These are phyloP conservation scores for Gallinago stenura DNA, from an alignment of 2,797 vertebrate genomes.

Conservation along the genomic window DNA sequence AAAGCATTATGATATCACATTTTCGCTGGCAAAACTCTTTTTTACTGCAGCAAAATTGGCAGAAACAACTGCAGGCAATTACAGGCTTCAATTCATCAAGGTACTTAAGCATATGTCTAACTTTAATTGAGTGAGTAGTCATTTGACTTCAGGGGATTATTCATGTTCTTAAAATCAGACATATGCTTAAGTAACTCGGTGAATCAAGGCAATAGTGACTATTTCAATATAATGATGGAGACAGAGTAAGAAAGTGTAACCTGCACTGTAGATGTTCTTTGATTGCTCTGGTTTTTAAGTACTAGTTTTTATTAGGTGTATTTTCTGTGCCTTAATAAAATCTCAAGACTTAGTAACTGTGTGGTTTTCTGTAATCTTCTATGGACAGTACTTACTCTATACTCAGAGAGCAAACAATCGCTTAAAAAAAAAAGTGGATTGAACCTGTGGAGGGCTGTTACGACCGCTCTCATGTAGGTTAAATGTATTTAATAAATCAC, in stretches of 20 bases:
- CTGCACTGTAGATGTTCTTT: not conserved
- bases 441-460: not conserved
- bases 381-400: not conserved
- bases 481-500: conserved; percentile 27
- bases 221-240: not conserved
- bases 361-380: not conserved
- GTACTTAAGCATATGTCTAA: conserved; percentile 43
- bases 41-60: conserved; percentile 39
- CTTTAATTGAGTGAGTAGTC: conserved; percentile 51
- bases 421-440: not conserved
- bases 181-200: conserved; percentile 25
- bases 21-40: conserved; percentile 25
- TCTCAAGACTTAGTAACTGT: not conserved
- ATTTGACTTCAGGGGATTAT: conserved; percentile 46
- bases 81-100: conserved; percentile 37
- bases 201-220: not conserved
- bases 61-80: conserved; percentile 60
- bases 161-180: conserved; percentile 28
- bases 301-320: not conserved
- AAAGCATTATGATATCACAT: not conserved
- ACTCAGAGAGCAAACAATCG: not conserved
- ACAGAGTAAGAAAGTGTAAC: not conserved
- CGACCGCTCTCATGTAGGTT: not conserved
- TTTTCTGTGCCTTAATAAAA: not conserved
- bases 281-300: not conserved